These are phyloP conservation scores for Pungitius pungitius DNA, from an alignment of 2,113 vertebrate species.

Conservation along the genomic window DNA sequence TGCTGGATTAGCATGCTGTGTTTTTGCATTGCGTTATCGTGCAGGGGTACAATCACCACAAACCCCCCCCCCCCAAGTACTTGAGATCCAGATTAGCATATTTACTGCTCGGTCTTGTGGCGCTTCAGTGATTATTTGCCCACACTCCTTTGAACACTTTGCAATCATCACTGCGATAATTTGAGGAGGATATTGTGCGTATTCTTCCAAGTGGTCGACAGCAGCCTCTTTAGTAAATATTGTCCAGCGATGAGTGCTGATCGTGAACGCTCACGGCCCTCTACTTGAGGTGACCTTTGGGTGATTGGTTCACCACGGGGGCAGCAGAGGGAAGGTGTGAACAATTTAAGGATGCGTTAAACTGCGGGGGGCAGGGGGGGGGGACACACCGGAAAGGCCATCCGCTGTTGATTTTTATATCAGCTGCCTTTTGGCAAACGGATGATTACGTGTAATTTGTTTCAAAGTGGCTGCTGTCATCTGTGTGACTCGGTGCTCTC, in stretches of 20 bases:
- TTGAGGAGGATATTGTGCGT: conserved; percentile 55
- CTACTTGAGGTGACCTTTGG: neutral
- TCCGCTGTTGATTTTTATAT: neutral
- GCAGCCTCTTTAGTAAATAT: neutral
- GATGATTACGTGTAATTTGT: conserved; percentile 22
- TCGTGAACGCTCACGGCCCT: neutral
- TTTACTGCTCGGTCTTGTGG: conserved; percentile 52
- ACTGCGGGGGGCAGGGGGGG: neutral
- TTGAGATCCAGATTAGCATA: conserved; percentile 49
- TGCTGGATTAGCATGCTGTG: conserved; percentile 28
- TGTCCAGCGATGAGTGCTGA: conserved; percentile 3
- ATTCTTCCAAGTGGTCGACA: conserved; percentile 35
- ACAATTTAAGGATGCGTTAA: conserved; percentile 5
- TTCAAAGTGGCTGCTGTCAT: conserved; percentile 11
- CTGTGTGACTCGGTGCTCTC: neutral
- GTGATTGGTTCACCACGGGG: neutral
- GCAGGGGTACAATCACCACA: neutral
- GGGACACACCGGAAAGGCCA: neutral
- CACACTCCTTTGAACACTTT: conserved; percentile 39
- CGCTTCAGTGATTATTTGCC: conserved; percentile 59
- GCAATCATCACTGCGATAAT: conserved; percentile 64
- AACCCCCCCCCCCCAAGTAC: neutral
- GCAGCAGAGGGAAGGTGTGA: conserved; percentile 6
- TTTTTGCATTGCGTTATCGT: conserved; percentile 31
- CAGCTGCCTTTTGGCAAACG: neutral